Evolutionary conservation across 2,797 vertebrate species (phyloP), one percentile per base, ranked within the genome.

Genomic region (Argyrosomus regius): DNA sequence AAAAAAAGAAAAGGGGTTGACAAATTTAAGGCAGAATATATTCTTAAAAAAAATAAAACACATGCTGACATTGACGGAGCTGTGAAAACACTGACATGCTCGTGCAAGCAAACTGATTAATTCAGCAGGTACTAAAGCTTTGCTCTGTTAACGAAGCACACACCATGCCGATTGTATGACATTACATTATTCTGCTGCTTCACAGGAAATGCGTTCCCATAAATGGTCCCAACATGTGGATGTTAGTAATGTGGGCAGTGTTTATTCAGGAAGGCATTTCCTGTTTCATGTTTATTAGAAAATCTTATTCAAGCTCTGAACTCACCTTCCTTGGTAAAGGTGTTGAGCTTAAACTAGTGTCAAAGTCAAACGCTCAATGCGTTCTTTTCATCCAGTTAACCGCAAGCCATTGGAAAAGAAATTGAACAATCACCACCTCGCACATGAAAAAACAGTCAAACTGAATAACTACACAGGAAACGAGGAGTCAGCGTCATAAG

Each of bases 321-420:
- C 94, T 95, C 91, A 95, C 94, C 95, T 94, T 90, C 63, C 52
- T 87, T 5, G 0, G 52, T 71, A 24, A 88, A 88, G 69, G 31
- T 62, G 79, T 77, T 73, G 77, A 87, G 59, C 82, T 82, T 73
- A 86, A 88, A 70, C 74, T 83, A 87, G 50, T 41, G 74, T 83
- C 63, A 77, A 60, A 78, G 72, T 81, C 67, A 89, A 89, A 87
- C 53, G 72, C 82, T 90, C 78, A 87, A 87, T 65, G 72, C 24
- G 87, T 85, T 92, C 91, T 94, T 94, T 93, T 94, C 83, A 91
- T 90, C 91, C 93, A 92, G 84, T 92, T 82, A 83, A 89, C 80
- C 83, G 89, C 78, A 89, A 87, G 91, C 85, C 88, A 92, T 83
- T 88, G 72, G 78, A 82, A 86, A 80, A 86, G 60, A 89, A 78